Evolutionary conservation across 2,113 vertebrate genomes (phyloP), one percentile per base, ranked within the genome.

Genomic region (Megaceryle torquata): DNA sequence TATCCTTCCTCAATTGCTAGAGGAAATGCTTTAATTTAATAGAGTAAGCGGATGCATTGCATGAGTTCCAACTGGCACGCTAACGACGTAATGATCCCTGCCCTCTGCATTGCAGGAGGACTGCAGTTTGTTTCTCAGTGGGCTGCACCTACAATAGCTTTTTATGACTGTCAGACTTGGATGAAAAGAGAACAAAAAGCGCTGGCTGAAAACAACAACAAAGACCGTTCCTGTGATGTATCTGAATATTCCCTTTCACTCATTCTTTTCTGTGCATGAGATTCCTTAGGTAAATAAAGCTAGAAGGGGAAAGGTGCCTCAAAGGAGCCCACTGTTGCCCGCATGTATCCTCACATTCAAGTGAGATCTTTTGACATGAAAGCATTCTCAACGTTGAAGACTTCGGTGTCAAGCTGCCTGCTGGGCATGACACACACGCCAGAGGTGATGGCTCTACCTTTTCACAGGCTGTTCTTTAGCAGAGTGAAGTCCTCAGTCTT

Each of bases 171-270:
- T 86, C 91, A 92, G 78, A 68, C 54, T 86, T 82, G 57, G 87
- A 92, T 67, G 86, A 63, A 93, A 96, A 95, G 92, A 88, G 89
- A 96, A 95, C 75, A 94, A 96, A 96, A 96, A 96, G 83, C 4
- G 2, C 68, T 89, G 60, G 56, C 41, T 92, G 83, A 89, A 86
- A 87, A 80, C 71, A 57, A 37, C 79, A 60, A 56, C 77, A 44
- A 94, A 88, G 80, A 68, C 69, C 7, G 8, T 69, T 96, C 88
- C 81, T 96, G 94, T 88, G 86, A 68, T 29, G 33, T 90, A 77
- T 74, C 81, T 86, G 92, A 94, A 89, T 86, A 86, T 95, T 94
- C 68, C 69, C 26, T 89, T 95, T 95, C 91, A 82, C 53, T 95
- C 14, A 5, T 79, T 75, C 91, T 82, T 84, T 64, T 88, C 83